Conservation (phyloP, 2,113 vertebrate genomes). For the Sinocyclocheilus maitianheensis region DNA sequence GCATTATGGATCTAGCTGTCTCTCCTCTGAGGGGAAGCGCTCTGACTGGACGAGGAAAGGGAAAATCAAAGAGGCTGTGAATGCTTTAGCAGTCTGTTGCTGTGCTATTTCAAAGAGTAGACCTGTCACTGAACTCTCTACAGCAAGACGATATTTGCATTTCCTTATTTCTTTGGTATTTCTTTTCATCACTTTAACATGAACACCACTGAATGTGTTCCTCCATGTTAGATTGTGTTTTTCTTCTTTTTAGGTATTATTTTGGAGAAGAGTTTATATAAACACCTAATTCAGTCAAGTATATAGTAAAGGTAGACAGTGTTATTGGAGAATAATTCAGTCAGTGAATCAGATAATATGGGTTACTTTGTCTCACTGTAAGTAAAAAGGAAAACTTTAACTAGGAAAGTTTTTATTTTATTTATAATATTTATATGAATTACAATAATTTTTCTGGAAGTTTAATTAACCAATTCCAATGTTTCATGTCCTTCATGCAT, state of each 20-base stretch:
- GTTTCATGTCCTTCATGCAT: constrained; percentile 7
- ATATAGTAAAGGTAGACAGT: not conserved
- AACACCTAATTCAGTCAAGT: not conserved
- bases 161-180: not conserved
- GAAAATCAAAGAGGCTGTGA: constrained; percentile 52
- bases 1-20: constrained; percentile 3
- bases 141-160: constrained; percentile 31
- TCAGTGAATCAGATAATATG: not conserved
- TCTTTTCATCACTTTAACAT: constrained; percentile 32
- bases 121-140: constrained; percentile 45
- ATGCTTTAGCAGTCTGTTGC: constrained; percentile 37
- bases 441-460: not conserved
- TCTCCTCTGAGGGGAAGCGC: constrained; percentile 3
- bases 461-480: constrained; percentile 31
- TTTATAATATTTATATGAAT: not conserved
- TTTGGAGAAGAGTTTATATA: not conserved
- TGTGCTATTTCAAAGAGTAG: constrained; percentile 51
- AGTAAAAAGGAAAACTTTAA: not conserved
- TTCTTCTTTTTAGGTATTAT: constrained; percentile 1
- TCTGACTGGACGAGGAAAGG: constrained; percentile 39
- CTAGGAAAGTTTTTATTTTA: no score
- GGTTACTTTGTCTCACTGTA: not conserved
- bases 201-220: not conserved
- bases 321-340: not conserved
- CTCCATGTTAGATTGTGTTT: not conserved